Evolutionary conservation across 2,797 vertebrate genomes (phyloP).

Genomic region (Myotis myotis): DNA sequence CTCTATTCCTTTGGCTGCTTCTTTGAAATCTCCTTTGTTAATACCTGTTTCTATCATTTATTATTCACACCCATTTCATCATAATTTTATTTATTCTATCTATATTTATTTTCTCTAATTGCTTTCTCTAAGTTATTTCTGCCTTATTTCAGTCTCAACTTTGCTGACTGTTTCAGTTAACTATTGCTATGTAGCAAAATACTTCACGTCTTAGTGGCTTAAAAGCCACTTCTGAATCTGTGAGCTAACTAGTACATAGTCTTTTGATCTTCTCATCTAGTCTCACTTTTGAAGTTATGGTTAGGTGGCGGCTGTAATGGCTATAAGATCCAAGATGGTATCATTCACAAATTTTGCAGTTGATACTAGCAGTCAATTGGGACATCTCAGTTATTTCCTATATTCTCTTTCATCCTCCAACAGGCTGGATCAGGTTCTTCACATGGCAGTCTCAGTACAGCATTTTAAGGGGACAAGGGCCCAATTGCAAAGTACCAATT

Average conservation of each 20-base stretch:
- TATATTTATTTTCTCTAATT: neutral
- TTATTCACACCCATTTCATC: neutral
- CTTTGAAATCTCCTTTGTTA: neutral
- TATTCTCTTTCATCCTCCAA: neutral
- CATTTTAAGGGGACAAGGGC: neutral
- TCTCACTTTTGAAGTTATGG: neutral
- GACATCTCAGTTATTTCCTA: neutral
- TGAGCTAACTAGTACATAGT: neutral
- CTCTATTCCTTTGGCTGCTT: neutral
- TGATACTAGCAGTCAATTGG: neutral
- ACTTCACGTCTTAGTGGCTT: neutral
- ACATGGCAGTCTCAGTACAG: neutral
- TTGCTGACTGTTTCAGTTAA: neutral
- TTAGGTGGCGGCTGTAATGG: neutral
- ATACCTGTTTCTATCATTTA: neutral
- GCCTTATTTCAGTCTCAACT: neutral
- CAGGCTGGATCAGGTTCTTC: neutral
- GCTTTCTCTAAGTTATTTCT: neutral
- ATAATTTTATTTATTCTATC: neutral
- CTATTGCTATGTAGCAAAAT: neutral
- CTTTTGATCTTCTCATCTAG: neutral
- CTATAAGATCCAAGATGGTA: neutral
- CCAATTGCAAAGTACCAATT: neutral
- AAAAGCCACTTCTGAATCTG: neutral
- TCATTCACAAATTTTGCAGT: neutral